phyloP scores from a whole-genome alignment of 2,113 vertebrate species.

The Eubucco bourcierii region DNA sequence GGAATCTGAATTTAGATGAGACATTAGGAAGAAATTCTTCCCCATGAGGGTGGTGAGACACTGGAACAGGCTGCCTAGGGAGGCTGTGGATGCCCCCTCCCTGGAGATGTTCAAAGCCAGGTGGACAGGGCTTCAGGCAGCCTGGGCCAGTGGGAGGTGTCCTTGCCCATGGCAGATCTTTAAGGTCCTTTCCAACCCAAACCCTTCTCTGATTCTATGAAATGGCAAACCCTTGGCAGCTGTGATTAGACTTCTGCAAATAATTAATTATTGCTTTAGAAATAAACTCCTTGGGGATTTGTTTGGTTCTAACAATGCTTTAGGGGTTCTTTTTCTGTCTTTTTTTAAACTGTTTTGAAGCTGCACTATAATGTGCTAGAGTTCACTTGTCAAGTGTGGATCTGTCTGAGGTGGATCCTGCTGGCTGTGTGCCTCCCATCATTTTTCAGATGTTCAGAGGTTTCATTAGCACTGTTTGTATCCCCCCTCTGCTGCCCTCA shows the following conservation, averaged over 20 bases:
- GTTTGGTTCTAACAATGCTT: neutral
- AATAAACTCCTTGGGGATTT: neutral
- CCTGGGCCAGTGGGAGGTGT: no score
- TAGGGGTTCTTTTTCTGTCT: accelerated
- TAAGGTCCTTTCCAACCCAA: no score
- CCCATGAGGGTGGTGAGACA: no score
- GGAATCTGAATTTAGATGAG: no score
- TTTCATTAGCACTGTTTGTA: neutral
- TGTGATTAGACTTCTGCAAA: neutral
- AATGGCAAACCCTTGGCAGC: neutral
- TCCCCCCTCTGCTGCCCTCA: neutral
- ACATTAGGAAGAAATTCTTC: no score
- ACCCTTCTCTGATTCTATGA: no score
- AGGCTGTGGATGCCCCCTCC: no score
- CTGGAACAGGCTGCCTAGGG: no score
- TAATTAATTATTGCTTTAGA: neutral
- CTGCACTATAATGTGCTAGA: neutral
- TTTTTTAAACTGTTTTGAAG: neutral
- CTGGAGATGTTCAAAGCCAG: no score
- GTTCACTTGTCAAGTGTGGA: neutral
- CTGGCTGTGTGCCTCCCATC: neutral
- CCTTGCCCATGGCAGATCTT: no score
- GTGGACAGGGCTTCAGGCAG: no score
- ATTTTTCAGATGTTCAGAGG: neutral
- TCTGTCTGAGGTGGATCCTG: neutral